Percentiles rank a stretch among this genome's conserved stretches.
These are phyloP conservation scores for Chionis minor DNA, from an alignment of 2,113 vertebrate species.

Conservation along the genomic window DNA sequence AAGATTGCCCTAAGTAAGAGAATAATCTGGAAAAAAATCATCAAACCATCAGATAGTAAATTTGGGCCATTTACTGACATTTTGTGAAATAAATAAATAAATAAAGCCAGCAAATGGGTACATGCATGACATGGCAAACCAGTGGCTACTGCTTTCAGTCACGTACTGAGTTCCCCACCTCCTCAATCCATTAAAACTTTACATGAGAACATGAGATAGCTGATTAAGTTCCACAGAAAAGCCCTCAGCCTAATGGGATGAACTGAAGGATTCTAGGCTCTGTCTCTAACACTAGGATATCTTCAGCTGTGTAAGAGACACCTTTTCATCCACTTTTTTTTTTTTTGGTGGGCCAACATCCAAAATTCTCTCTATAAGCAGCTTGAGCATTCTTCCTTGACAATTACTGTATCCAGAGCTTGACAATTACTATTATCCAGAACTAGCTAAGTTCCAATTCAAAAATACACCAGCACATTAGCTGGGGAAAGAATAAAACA, in stretches of 20 bases:
- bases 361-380: background rate
- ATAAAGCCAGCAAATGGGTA: background rate
- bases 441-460: background rate
- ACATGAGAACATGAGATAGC: background rate
- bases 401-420: background rate
- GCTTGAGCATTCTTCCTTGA: background rate
- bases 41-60: background rate
- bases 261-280: background rate
- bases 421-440: background rate
- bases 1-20: background rate
- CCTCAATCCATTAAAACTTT: background rate
- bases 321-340: background rate
- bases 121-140: background rate
- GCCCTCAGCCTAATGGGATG: background rate
- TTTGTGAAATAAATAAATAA: background rate
- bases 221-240: background rate
- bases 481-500: background rate
- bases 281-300: background rate
- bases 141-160: background rate
- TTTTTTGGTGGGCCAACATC: background rate
- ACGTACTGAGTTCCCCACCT: background rate
- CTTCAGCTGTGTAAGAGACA: background rate
- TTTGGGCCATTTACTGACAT: background rate
- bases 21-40: background rate
- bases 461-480: background rate